Conservation (phyloP, 2,888 invertebrate species). For the Clanis bilineata region DNA sequence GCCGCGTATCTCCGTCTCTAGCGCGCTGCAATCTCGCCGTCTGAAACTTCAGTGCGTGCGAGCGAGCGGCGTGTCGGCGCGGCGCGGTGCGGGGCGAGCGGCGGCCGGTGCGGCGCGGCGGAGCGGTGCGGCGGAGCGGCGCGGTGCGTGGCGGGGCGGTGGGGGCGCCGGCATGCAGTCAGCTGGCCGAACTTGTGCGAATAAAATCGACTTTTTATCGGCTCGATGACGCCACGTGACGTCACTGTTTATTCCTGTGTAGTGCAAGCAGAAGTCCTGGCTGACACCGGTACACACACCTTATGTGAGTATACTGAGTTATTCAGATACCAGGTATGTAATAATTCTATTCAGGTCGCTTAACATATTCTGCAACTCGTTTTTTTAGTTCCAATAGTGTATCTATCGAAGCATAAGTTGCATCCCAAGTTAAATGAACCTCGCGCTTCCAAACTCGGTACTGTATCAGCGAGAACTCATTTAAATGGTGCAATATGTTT, state of each 20-base stretch:
- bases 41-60: slow-evolving; percentile 70
- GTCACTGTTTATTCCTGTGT: slow-evolving; percentile 78
- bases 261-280: slow-evolving; percentile 50
- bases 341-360: not conserved
- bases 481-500: slow-evolving; percentile 71
- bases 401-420: not conserved
- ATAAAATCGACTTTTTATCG: slow-evolving; percentile 82
- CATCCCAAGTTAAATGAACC: not conserved
- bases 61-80: slow-evolving; percentile 48
- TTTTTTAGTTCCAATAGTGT: not conserved
- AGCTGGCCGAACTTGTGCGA: slow-evolving; percentile 81
- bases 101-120: slow-evolving; percentile 56
- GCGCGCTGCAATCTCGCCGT: slow-evolving; percentile 71
- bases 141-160: slow-evolving; percentile 48
- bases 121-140: slow-evolving; percentile 49
- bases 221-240: slow-evolving; percentile 79
- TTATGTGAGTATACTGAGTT: not conserved
- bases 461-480: slow-evolving; percentile 45
- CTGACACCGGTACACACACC: not conserved
- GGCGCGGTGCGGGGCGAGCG: slow-evolving; percentile 35
- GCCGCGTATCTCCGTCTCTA: slow-evolving; percentile 40
- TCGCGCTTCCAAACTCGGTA: not conserved
- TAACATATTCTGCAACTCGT: no score
- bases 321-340: not conserved
- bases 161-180: slow-evolving; percentile 66